Evolutionary conservation across 2,797 vertebrate species (phyloP), one percentile per base, ranked within the genome.

Genomic region (Chromobotia macracanthus): DNA sequence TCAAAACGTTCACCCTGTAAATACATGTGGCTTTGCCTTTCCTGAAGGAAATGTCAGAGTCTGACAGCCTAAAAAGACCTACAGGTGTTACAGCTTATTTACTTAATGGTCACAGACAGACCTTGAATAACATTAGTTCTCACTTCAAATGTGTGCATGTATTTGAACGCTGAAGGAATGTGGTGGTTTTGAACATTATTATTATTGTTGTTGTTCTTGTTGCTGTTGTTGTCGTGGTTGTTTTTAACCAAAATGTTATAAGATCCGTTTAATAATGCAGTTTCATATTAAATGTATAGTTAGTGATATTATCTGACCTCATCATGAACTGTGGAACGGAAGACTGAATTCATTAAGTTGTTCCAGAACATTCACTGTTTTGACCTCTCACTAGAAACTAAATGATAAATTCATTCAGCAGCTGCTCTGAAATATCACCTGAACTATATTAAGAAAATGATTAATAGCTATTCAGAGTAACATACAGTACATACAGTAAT

Each of bases 11-110:
- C 81, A 67, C 82, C 84, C 75, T 35, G 80, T 83, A 88, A 88
- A 88, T 89, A 89, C 31, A 77, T 85, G 64, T 77, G 75, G 68
- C 83, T 87, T 86, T 84, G 83, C 80, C 80, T 79, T 81, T 82
- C 53, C 85, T 82, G 73, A 86, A 71, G 80, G 80, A 82, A 82
- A 68, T 87, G 86, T 68, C 75, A 83, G 87, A 86, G 84, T 85
- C 81, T 84, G 87, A 80, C 77, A 68, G 76, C n/a, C 80, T 77
- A 73, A 72, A 85, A 83, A 84, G 58, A 68, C 80, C 80, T 87
- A 85, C 84, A 89, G 88, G 84, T 87, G 84, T 69, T 85, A 81
- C 84, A 79, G 81, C 78, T 87, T 89, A 89, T 90, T 90, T 89
- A 86, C 84, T 63, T 72, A 82, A 87, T 77, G 85, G 87, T 86